Percentiles rank a stretch among this genome's conserved stretches.
phyloP scores from a whole-genome alignment of 2,797 vertebrate genomes.

The Enteromius anoplus region DNA sequence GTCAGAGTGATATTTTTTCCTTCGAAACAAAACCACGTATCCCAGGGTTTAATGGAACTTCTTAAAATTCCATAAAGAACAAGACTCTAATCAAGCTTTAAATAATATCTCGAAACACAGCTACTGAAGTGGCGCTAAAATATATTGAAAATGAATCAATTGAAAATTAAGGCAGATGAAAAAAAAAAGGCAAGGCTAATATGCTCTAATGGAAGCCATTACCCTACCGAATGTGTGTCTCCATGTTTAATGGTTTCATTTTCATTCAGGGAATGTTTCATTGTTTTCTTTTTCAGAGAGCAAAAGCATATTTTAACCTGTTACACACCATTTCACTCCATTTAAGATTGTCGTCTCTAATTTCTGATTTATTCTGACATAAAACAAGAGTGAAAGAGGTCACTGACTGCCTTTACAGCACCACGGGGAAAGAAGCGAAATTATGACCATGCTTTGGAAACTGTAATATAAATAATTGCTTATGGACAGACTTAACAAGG shows the following conservation, averaged over 20 bases:
- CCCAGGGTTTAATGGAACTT: constrained; percentile 64
- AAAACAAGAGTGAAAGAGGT: constrained; percentile 43
- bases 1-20: constrained; percentile 64
- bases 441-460: constrained; percentile 12
- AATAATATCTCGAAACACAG: constrained; percentile 70
- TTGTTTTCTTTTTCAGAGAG: constrained; percentile 50
- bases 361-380: constrained; percentile 58
- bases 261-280: constrained; percentile 56
- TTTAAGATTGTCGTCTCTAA: constrained; percentile 60
- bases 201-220: constrained; percentile 66
- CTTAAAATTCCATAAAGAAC: constrained; percentile 79
- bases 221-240: constrained; percentile 62
- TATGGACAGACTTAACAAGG: not conserved
- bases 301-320: constrained; percentile 57
- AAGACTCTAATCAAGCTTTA: constrained; percentile 70
- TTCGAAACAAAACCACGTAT: constrained; percentile 66
- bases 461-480: not conserved
- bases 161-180: constrained; percentile 69
- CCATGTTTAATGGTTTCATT: constrained; percentile 62
- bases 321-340: constrained; percentile 72
- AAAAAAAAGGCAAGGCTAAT: constrained; percentile 56
- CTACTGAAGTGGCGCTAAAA: constrained; percentile 66
- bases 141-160: constrained; percentile 66
- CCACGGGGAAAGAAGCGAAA: not conserved
- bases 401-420: constrained; percentile 20